Conservation (phyloP, 1,140 invertebrate genomes). For the Drosophila paulistorum region DNA sequence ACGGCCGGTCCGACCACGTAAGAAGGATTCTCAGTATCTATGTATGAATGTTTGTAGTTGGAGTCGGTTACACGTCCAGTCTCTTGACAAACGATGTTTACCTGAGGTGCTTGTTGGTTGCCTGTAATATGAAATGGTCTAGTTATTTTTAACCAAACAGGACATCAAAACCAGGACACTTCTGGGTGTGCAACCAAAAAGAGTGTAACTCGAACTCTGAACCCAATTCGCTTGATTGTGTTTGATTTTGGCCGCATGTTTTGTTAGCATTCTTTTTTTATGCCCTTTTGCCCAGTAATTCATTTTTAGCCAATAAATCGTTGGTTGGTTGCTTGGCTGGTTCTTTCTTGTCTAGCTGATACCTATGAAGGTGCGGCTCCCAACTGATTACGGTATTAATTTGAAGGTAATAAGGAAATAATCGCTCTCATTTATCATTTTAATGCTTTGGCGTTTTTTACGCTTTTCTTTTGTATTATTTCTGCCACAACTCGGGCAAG, state of each 20-base stretch:
- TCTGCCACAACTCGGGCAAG: conserved; percentile 1
- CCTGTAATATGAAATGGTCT: conserved; percentile 57
- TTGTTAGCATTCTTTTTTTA: conserved; percentile 40
- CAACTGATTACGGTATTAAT: conserved; percentile 73
- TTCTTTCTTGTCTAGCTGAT: conserved; percentile 16
- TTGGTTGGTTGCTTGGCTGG: conserved; percentile 21
- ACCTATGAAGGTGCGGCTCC: conserved; percentile 50
- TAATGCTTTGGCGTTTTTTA: conserved; percentile 47
- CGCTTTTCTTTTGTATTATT: background rate
- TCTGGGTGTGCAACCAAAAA: conserved; percentile 49
- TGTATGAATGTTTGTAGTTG: background rate
- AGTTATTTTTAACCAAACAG: conserved; percentile 75
- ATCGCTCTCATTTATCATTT: conserved; percentile 77
- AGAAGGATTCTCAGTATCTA: conserved; percentile 22
- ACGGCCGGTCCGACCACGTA: conserved; percentile 47
- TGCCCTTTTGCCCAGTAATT: conserved; percentile 60
- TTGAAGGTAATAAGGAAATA: conserved; percentile 72
- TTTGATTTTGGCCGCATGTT: conserved; percentile 60
- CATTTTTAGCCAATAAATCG: conserved; percentile 75
- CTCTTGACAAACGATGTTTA: conserved; percentile 79
- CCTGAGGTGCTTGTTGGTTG: conserved; percentile 40
- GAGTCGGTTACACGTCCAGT: conserved; percentile 50
- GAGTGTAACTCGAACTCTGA: conserved; percentile 55
- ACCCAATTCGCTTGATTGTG: conserved; percentile 78
- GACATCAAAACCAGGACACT: conserved; percentile 29